Base-by-base conservation (phyloP, 2,888 invertebrate species). In the Leptinotarsa tumamoca region DNA sequence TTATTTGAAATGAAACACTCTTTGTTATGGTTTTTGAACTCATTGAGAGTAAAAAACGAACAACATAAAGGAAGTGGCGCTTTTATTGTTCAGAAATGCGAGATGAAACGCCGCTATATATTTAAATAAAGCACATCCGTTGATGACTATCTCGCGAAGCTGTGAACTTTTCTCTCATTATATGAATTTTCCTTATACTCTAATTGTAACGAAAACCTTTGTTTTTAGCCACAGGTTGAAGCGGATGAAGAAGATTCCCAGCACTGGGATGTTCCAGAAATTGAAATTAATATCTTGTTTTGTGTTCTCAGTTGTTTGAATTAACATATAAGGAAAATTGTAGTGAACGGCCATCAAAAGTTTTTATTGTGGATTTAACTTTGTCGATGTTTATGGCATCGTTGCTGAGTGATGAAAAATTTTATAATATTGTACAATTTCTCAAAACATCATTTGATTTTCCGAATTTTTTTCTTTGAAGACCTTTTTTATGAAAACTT, bases 41-140 rank as follows among this genome's bases (percentile, higher is more conserved):
- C 63, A 63, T 43, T 63, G 33, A 69, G 21, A 56, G 14, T 15
- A 69, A 78, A 75, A 77, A 68, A 73, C 78, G 68, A 75, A 75
- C 72, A 74, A 72, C 75, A 71, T 54, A 71, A 70, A 76, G 78
- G 75, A 78, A 79, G 71, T 72, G 78, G 75, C 74, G 71, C 33
- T 75, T 77, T 75, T 71, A 78, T 80, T 79, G 79, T 79, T 80
- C 76, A 56, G 77, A 72, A 54, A 79, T 74, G 78, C 61, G 73
- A 58, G 71, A 54, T 70, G 75, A 75, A 74, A 75, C 68, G 69
- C 72, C 68, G 77, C 72, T 76, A 74, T 79, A 79, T 74, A 79
- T 80, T 79, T 72, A 78, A 77, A 78, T 77, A 78, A 78, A 78
- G 72, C 75, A 74, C 76, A 77, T 78, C 76, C 76, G 70, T 73